Percentiles rank a stretch among this genome's conserved stretches.
phyloP scores from a whole-genome alignment of 1,140 invertebrate species.

The Anoplophora glabripennis region DNA sequence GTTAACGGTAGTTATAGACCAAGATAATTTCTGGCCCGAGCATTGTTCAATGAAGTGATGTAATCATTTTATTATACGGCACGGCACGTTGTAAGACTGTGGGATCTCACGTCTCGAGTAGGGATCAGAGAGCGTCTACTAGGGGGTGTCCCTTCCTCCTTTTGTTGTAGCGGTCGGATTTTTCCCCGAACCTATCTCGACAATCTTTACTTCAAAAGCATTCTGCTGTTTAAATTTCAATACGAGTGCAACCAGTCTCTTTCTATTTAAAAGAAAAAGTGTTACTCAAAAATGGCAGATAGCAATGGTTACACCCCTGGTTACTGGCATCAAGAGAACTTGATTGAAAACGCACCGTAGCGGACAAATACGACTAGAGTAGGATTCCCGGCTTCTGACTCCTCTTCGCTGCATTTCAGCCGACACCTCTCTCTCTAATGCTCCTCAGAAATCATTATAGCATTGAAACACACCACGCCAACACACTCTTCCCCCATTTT shows the following conservation, averaged over 20 bases:
- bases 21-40: slow-evolving; percentile 1
- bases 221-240: slow-evolving; percentile 36
- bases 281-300: slow-evolving; percentile 30
- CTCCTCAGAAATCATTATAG: too few species aligned
- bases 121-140: slow-evolving; percentile 32
- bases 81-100: slow-evolving; percentile 25
- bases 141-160: slow-evolving; percentile 27
- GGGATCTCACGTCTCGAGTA: slow-evolving; percentile 39
- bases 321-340: slow-evolving; percentile 42
- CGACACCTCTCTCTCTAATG: slow-evolving; percentile 30
- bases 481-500: too few species aligned
- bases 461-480: too few species aligned
- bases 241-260: slow-evolving; percentile 25
- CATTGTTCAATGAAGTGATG: slow-evolving; percentile 44
- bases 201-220: slow-evolving; percentile 34
- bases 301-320: slow-evolving; percentile 40
- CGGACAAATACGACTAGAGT: slow-evolving; percentile 46
- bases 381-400: slow-evolving; percentile 44
- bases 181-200: slow-evolving; percentile 29
- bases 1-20: too few species aligned
- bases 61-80: slow-evolving; percentile 45
- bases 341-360: slow-evolving; percentile 48
- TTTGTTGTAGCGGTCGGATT: slow-evolving; percentile 31
- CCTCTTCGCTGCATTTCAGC: slow-evolving; percentile 40
- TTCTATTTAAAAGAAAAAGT: slow-evolving; percentile 34